Conservation (phyloP, 2,113 vertebrate species). For the Dinomys branickii region DNA sequence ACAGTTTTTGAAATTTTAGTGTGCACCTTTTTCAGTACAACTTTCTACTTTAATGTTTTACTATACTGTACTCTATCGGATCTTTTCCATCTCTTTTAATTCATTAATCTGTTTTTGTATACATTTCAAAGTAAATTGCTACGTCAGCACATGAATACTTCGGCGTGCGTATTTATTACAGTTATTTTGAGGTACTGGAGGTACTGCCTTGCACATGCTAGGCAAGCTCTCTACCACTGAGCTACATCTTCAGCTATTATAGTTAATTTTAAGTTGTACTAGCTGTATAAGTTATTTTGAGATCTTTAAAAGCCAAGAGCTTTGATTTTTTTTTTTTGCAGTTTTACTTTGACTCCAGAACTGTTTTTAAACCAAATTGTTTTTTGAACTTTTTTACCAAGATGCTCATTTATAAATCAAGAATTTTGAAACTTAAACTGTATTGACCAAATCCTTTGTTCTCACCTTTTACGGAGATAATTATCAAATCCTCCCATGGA, state of each 20-base stretch:
- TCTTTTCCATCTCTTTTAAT: not conserved
- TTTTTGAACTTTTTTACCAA: not conserved
- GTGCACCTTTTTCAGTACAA: not conserved
- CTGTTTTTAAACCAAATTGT: slow-evolving; percentile 37
- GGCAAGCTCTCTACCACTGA: not conserved
- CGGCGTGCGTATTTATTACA: not conserved
- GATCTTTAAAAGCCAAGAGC: slow-evolving; percentile 20
- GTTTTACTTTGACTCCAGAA: slow-evolving; percentile 30
- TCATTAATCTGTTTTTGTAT: slow-evolving; percentile 23
- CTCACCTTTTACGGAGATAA: not conserved
- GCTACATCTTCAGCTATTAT: not conserved
- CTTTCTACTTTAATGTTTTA: slow-evolving; percentile 27
- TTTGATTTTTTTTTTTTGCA: slow-evolving; percentile 46
- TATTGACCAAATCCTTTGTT: slow-evolving; percentile 45
- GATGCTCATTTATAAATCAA: not conserved
- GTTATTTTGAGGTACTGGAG: not conserved
- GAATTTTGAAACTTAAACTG: slow-evolving; percentile 23
- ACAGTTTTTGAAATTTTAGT: slow-evolving; percentile 5
- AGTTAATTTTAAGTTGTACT: not conserved
- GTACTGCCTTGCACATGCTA: not conserved
- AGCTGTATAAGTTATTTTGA: not conserved
- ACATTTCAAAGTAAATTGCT: slow-evolving; percentile 25
- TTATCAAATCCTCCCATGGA: not conserved
- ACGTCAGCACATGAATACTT: not conserved
- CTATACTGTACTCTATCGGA: not conserved